A percentile compares a stretch with the other conserved stretches of the same genome.
These are phyloP conservation scores for Lytechinus pictus DNA, from an alignment of 35 echinoderm and acorn worm genomes.

Conservation along the genomic window DNA sequence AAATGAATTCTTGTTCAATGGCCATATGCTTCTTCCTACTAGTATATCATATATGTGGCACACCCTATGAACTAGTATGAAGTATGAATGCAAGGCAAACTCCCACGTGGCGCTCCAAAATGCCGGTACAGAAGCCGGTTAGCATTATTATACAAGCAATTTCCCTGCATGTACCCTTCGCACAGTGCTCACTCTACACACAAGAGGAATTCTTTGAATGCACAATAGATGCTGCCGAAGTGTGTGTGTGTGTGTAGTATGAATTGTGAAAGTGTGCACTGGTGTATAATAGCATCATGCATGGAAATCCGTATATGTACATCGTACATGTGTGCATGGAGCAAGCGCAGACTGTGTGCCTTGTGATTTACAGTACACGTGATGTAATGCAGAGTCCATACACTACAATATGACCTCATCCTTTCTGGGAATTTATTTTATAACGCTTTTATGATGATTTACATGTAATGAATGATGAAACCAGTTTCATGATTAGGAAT, in stretches of 20 bases:
- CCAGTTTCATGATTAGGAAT: too few relatives aligned
- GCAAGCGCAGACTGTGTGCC: not conserved
- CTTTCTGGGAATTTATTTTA: not conserved
- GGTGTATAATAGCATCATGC: not conserved
- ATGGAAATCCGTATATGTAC: not conserved
- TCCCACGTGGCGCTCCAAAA: not conserved
- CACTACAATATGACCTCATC: not conserved
- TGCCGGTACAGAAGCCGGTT: not conserved
- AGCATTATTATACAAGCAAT: not conserved
- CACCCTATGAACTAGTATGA: not conserved
- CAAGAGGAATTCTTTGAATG: not conserved
- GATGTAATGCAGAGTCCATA: not conserved
- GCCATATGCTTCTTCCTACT: not conserved
- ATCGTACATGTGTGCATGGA: not conserved
- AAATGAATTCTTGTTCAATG: not conserved
- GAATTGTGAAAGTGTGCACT: conserved; percentile 20
- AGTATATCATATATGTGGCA: not conserved
- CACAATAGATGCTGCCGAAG: not conserved
- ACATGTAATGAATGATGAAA: too few relatives aligned
- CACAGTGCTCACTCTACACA: not conserved
- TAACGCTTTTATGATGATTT: too few relatives aligned
- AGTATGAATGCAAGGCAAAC: not conserved
- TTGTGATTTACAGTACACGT: conserved; percentile 42
- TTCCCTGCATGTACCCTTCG: not conserved
- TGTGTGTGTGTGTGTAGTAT: conserved; percentile 24